Base-by-base conservation (phyloP, 2,888 invertebrate species). In the Elegia similella region DNA sequence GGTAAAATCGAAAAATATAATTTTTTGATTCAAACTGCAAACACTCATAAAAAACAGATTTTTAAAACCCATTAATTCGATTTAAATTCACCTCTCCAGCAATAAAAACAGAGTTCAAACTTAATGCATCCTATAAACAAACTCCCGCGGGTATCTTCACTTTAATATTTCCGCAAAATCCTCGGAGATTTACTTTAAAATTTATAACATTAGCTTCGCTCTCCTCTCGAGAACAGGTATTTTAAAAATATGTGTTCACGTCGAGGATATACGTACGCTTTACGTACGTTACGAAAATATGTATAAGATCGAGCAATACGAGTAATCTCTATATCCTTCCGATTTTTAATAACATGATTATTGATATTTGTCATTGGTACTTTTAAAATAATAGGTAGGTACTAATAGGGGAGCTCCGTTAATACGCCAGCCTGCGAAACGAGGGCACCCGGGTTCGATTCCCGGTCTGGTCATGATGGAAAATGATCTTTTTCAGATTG, bases 151-250 rank as follows among this genome's bases (percentile, higher is more conserved):
- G 44, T 59, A 42, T 52, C 53, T 61, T 58, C 53, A 58, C 47
- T 61, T 59, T 50, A 53, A 59, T 59, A 56, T 61, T 59, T 57
- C 53, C 30, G 44, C 57, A 48, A 46, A 57, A 47, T 57, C 57
- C 53, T 15, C 12, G n/a, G 47, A 44, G 54, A 55, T 55, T 55
- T 55, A 12, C 58, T 59, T 58, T 56, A 59, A 56, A 59, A 62
- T 62, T 56, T 62, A 62, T 57, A 62, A 56, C 59, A 59, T 59
- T 58, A 59, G 58, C 56, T 56, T 44, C 16, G 38, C 56, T 43
- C 44, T 34, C 17, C 55, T 55, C 57, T 38, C 59, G 62, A 53
- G 42, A 42, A n/a, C 52, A 53, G 16, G 52, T 50, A 16, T 50
- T 8, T 50, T 50, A 50, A n/a, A n/a, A n/a, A n/a, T 50, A 34